These are phyloP conservation scores for Zosterops pallidus DNA, from an alignment of 2,113 vertebrate genomes.

Conservation along the genomic window DNA sequence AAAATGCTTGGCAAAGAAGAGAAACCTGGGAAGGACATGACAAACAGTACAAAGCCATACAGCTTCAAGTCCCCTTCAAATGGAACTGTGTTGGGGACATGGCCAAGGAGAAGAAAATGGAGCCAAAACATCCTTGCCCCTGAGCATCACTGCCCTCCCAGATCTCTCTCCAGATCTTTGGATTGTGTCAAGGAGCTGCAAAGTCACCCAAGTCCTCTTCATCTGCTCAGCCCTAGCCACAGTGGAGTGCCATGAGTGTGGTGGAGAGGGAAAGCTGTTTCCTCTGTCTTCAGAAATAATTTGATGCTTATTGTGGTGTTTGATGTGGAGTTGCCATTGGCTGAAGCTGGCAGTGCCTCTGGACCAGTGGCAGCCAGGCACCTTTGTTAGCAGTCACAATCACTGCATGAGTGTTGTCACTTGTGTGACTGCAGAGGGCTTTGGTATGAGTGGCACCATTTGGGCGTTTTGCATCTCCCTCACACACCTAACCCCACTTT, in stretches of 20 bases:
- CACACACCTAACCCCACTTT: not conserved
- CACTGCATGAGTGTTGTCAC: not conserved
- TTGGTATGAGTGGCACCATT: not conserved
- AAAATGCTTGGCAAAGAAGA: not conserved
- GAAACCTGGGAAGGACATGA: not conserved
- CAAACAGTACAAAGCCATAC: not conserved
- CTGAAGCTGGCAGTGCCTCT: not conserved
- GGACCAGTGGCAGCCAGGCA: fast-evolving
- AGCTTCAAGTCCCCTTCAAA: not conserved
- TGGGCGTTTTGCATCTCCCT: not conserved
- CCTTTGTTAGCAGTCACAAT: not conserved
- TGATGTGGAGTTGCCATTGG: not conserved
- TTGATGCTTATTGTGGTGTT: not conserved
- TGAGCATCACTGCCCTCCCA: not conserved
- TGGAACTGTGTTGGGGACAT: not conserved
- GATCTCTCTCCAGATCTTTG: not conserved
- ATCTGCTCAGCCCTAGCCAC: not conserved
- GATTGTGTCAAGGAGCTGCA: fast-evolving
- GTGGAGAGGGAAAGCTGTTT: not conserved
- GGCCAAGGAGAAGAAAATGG: not conserved
- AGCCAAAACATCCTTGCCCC: not conserved
- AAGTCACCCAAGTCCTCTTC: not conserved
- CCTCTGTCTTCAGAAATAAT: not conserved
- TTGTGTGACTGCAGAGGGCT: not conserved
- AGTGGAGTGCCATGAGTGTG: fast-evolving